Conservation (phyloP, 2,113 vertebrate genomes). For the Procapra przewalskii region DNA sequence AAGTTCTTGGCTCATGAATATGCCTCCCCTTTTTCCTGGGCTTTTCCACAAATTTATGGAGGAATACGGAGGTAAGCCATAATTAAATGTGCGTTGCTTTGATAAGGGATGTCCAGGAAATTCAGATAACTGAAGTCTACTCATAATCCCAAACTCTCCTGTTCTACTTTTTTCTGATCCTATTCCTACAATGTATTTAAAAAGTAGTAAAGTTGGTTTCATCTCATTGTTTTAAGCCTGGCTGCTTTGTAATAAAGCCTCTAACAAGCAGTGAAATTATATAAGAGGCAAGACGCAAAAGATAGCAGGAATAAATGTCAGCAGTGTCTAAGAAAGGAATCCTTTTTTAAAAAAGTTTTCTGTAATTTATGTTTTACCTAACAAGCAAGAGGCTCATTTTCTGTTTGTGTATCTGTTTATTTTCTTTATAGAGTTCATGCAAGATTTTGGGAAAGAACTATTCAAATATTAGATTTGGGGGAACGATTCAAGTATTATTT, state of each 20-base stretch:
- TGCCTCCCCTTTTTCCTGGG: not conserved
- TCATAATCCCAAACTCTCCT: not conserved
- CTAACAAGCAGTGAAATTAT: not conserved
- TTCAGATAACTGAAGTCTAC: not conserved
- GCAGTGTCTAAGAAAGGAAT: not conserved
- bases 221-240: not conserved
- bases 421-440: not conserved
- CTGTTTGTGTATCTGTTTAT: not conserved
- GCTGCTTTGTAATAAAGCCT: not conserved
- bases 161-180: not conserved
- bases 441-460: not conserved
- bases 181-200: not conserved
- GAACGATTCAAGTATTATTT: not conserved
- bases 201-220: not conserved
- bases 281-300: slow-evolving; percentile 2
- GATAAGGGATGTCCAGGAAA: not conserved
- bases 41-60: not conserved
- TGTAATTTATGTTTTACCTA: not conserved
- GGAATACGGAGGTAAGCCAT: not conserved
- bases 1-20: slow-evolving; percentile 16
- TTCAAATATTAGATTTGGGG: not conserved
- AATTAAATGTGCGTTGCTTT: not conserved
- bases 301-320: not conserved
- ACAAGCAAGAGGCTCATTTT: not conserved
- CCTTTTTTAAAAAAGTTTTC: not conserved